These are phyloP conservation scores for Euleptes europaea DNA, from an alignment of 2,113 vertebrate species.

Conservation along the genomic window DNA sequence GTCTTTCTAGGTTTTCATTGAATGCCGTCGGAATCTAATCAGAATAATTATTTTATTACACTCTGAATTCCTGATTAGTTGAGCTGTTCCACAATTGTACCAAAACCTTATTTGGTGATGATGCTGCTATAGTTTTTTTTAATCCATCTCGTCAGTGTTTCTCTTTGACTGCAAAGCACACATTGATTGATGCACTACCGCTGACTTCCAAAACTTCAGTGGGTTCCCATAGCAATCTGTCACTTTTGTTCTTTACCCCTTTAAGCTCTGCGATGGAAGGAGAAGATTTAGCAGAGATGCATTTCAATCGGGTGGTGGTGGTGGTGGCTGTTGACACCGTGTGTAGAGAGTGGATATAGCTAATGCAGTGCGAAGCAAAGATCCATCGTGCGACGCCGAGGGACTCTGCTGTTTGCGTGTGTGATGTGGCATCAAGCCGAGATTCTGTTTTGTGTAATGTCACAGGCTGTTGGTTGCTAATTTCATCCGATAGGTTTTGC, in stretches of 20 bases:
- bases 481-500: too few species aligned
- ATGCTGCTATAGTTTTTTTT: neutral
- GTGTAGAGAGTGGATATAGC: neutral
- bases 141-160: conserved; percentile 27
- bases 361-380: conserved; percentile 18
- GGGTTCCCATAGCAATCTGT: conserved; percentile 5
- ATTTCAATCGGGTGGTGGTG: conserved; percentile 1
- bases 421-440: conserved; percentile 1
- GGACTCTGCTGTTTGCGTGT: neutral
- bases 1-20: neutral
- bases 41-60: conserved; percentile 8
- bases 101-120: neutral
- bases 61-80: conserved; percentile 13
- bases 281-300: neutral
- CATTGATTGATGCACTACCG: conserved; percentile 28
- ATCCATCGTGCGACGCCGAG: neutral
- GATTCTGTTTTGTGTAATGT: neutral
- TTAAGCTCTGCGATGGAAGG: neutral
- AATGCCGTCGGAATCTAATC: conserved; percentile 33
- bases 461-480: neutral
- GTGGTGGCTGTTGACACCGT: neutral
- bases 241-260: neutral
- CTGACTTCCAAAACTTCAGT: conserved; percentile 39
- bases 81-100: neutral
- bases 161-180: conserved; percentile 20